Conservation (phyloP, 1,140 invertebrate species). For the Oreohelix idahoensis region DNA sequence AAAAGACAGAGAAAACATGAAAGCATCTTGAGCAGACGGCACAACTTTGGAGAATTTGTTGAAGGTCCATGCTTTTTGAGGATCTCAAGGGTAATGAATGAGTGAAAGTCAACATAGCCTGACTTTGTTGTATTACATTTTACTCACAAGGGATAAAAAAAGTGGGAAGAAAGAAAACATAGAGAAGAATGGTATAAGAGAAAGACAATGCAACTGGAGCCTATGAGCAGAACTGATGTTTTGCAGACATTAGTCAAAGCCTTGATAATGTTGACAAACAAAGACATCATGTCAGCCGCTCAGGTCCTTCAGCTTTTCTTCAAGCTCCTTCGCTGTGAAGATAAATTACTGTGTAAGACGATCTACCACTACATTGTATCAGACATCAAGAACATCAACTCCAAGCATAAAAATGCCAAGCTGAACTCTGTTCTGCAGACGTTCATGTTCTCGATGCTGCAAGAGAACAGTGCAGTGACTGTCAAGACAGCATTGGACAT, state of each 20-base stretch:
- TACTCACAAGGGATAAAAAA: constrained; percentile 8
- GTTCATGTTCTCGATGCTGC: constrained; percentile 95
- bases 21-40: no score
- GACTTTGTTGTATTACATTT: no score
- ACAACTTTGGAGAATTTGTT: no score
- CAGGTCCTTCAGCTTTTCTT: constrained; percentile 92
- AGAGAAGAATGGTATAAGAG: background rate
- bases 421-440: constrained; percentile 92
- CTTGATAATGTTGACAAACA: constrained; percentile 93
- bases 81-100: no score
- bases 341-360: constrained; percentile 90
- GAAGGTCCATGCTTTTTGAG: no score
- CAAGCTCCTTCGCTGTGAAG: constrained; percentile 89
- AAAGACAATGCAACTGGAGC: background rate
- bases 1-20: no score
- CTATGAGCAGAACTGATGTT: no score
- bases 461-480: constrained; percentile 88
- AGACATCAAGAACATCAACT: constrained; percentile 95
- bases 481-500: constrained; percentile 96
- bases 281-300: constrained; percentile 88
- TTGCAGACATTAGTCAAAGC: constrained; percentile 89
- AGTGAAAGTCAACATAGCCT: no score
- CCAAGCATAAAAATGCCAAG: constrained; percentile 92
- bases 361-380: constrained; percentile 89
- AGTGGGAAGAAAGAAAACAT: background rate